Evolutionary conservation across 2,113 vertebrate genomes (phyloP).

Genomic region (Terrapene triunguis): DNA sequence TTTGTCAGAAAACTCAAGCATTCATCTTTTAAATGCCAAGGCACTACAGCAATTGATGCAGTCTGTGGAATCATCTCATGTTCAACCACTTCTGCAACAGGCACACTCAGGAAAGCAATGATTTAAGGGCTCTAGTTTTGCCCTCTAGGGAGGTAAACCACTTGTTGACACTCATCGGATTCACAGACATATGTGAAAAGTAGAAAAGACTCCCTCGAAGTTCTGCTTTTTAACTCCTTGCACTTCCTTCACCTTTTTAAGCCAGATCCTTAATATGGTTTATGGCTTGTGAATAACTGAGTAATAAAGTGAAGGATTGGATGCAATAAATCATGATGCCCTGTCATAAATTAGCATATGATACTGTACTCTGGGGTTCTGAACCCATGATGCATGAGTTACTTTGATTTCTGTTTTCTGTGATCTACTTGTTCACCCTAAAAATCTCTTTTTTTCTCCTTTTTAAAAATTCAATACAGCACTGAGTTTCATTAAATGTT

Average conservation of each 20-base stretch:
- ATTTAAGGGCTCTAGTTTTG: not conserved
- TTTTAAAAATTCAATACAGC: conserved; percentile 70
- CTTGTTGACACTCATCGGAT: not conserved
- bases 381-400: conserved; percentile 23
- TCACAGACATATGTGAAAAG: not conserved
- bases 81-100: not conserved
- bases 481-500: conserved; percentile 82
- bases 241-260: not conserved
- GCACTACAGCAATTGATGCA: not conserved
- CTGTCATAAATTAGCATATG: not conserved
- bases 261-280: not conserved
- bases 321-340: not conserved
- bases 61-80: not conserved
- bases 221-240: not conserved
- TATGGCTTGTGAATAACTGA: not conserved
- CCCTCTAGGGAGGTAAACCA: not conserved
- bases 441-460: conserved; percentile 3
- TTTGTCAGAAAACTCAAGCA: not conserved
- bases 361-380: not conserved
- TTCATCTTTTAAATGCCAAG: not conserved
- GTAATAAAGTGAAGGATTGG: not conserved
- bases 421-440: conserved; percentile 56
- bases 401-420: conserved; percentile 63
- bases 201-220: not conserved
- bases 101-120: not conserved